A percentile compares a stretch with the other conserved stretches of the same genome.
phyloP scores from a whole-genome alignment of 2,888 invertebrate genomes.

The Acrocyrtus sp. region DNA sequence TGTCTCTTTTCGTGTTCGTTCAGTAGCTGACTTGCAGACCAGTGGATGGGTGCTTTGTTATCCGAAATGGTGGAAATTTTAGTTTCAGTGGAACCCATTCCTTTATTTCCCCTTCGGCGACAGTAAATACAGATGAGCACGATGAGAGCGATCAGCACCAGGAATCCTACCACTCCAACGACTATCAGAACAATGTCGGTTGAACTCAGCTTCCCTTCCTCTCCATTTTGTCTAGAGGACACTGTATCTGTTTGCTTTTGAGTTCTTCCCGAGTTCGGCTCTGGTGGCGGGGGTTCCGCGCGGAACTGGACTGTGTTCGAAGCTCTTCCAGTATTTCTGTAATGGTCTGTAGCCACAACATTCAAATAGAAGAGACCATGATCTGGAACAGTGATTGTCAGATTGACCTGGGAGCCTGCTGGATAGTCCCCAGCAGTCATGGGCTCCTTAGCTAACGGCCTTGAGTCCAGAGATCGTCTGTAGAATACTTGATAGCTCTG shows the following conservation, averaged over 20 bases:
- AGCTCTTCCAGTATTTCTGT: conserved; percentile 37
- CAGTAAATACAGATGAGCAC: conserved; percentile 70
- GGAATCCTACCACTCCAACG: conserved; percentile 67
- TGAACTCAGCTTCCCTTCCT: conserved; percentile 35
- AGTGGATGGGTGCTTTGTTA: conserved; percentile 61
- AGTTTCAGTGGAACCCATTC: conserved; percentile 60
- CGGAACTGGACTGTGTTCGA: conserved; percentile 55
- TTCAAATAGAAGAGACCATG: conserved; percentile 56
- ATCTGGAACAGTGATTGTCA: conserved; percentile 53
- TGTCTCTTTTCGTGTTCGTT: conserved; percentile 72
- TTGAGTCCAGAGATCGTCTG: conserved; percentile 43
- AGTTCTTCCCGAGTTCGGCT: conserved; percentile 42
- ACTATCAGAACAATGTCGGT: conserved; percentile 69
- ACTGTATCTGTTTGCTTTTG: conserved; percentile 51
- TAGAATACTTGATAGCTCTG: conserved; percentile 56
- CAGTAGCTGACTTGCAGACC: conserved; percentile 71
- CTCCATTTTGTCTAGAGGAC: conserved; percentile 25
- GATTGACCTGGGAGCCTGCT: conserved; percentile 53
- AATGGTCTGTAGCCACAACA: conserved; percentile 52
- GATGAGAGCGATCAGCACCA: conserved; percentile 68
- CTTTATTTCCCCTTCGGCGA: conserved; percentile 64
- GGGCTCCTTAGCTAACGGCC: conserved; percentile 45
- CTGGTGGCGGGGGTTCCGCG: conserved; percentile 49
- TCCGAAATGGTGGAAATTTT: conserved; percentile 62
- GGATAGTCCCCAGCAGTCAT: conserved; percentile 21